Evolutionary conservation across 1,140 invertebrate species (phyloP).

Genomic region (Scaptomyza hsui): DNA sequence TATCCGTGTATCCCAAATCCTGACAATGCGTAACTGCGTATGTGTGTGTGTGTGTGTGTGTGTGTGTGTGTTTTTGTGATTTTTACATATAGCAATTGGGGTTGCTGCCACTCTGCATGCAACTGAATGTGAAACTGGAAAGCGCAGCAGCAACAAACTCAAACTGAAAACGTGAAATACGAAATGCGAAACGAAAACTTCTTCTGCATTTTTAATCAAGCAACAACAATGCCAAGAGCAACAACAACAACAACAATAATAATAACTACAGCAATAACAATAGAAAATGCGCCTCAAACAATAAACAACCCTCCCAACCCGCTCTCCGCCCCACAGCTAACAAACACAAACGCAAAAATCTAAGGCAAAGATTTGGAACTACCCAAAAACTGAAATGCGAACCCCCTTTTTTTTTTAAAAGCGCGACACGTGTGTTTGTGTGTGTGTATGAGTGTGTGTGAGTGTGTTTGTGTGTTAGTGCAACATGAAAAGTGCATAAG

Average conservation of each 20-base stretch:
- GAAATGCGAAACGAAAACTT: conserved; percentile 50
- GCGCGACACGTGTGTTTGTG: conserved; percentile 23
- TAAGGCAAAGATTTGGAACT: conserved; percentile 15
- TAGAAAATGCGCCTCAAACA: conserved; percentile 10
- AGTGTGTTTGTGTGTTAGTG: conserved; percentile 30
- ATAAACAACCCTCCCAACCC: conserved; percentile 34
- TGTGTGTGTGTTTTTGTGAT: conserved; percentile 23
- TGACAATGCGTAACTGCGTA: conserved; percentile 10
- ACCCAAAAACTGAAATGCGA: conserved; percentile 11
- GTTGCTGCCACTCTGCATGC: conserved; percentile 41
- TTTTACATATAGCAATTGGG: conserved; percentile 26
- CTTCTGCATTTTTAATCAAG: conserved; percentile 77
- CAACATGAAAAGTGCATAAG: conserved; percentile 35
- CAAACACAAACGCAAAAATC: not conserved
- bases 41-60: conserved; percentile 13
- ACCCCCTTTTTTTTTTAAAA: conserved; percentile 8
- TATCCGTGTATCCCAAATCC: not conserved
- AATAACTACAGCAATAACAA: conserved; percentile 30
- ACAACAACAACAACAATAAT: conserved; percentile 28
- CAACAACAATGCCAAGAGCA: conserved; percentile 63
- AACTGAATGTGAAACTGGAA: conserved; percentile 49
- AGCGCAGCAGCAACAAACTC: conserved; percentile 40
- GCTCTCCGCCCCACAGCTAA: conserved; percentile 2
- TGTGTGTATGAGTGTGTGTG: conserved; percentile 5
- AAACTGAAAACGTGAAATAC: conserved; percentile 38